Evolutionary conservation across 2,113 vertebrate species (phyloP).

Genomic region (Lynx canadensis): DNA sequence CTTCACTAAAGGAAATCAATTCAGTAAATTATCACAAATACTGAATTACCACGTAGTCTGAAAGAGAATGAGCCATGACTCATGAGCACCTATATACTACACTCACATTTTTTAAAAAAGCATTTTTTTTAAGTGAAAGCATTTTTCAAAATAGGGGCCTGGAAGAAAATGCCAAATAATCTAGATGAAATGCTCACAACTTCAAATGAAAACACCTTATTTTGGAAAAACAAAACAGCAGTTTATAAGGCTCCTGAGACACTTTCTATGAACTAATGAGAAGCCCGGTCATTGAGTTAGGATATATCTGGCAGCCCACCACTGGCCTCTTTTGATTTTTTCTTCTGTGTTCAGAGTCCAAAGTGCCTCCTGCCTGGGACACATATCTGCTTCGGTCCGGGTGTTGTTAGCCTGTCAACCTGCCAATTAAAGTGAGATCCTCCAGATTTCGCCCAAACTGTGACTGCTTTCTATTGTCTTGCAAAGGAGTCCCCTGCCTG

Average conservation of each 20-base stretch:
- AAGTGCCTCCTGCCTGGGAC: neutral
- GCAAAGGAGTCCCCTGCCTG: neutral
- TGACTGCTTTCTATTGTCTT: neutral
- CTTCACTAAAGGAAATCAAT: neutral
- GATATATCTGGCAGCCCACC: neutral
- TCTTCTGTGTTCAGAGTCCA: neutral
- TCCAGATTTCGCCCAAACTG: neutral
- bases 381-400: fast-evolving
- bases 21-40: neutral
- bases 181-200: neutral
- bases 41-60: neutral
- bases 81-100: neutral
- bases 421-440: neutral
- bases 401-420: neutral
- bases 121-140: neutral
- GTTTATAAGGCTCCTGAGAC: neutral
- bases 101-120: neutral
- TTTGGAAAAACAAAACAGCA: neutral
- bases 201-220: neutral
- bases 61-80: neutral
- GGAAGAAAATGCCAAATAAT: neutral
- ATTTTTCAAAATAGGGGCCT: neutral
- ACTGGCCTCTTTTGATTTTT: neutral
- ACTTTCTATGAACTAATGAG: neutral
- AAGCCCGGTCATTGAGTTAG: neutral